These are phyloP conservation scores for Drusus annulatus DNA, from an alignment of 1,140 invertebrate genomes.

Conservation along the genomic window DNA sequence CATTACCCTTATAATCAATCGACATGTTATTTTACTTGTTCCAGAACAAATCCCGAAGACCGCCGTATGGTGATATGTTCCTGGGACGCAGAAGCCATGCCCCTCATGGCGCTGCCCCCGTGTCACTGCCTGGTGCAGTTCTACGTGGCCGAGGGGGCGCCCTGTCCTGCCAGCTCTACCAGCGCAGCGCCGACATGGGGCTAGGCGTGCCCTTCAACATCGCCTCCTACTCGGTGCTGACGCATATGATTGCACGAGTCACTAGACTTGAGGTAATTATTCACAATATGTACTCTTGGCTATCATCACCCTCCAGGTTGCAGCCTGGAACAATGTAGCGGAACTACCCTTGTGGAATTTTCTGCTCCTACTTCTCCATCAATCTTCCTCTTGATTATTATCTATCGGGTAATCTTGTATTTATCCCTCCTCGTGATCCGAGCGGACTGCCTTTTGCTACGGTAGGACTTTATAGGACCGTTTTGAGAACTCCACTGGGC, in stretches of 20 bases:
- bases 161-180: conserved; percentile 95
- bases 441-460: too few relatives aligned
- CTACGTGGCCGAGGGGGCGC: conserved; percentile 88
- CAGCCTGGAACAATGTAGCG: too few relatives aligned
- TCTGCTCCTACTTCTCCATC: too few relatives aligned
- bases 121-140: conserved; percentile 98
- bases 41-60: conserved; percentile 83
- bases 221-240: conserved; percentile 95
- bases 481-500: too few relatives aligned
- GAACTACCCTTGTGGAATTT: too few relatives aligned
- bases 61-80: conserved; percentile 94
- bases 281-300: not conserved
- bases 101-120: conserved; percentile 96
- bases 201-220: conserved; percentile 99
- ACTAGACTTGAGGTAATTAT: conserved; percentile 82
- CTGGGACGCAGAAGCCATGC: conserved; percentile 95
- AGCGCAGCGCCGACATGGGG: conserved; percentile 98
- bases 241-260: conserved; percentile 97
- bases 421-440: too few relatives aligned
- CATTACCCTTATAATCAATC: too few relatives aligned
- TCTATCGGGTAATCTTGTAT: too few relatives aligned
- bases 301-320: too few relatives aligned
- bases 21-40: conserved; percentile 50
- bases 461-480: too few relatives aligned
- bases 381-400: too few relatives aligned